Conservation (phyloP, 35 echinoderm and acorn worm species). For the Holothuria glaberrima region DNA sequence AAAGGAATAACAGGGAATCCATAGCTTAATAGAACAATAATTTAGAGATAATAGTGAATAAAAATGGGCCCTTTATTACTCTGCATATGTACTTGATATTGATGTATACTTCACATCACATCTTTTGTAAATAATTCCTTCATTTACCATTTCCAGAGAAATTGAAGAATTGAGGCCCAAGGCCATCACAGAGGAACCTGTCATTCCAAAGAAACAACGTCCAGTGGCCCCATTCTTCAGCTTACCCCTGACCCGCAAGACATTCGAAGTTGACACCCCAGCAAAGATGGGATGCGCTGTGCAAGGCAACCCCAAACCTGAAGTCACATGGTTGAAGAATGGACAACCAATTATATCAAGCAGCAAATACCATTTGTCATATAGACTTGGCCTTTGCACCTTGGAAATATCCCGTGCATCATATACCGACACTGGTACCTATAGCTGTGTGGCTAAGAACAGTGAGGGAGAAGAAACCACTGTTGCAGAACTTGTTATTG, state of each 20-base stretch:
- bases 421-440: constrained; percentile 85
- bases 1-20: no score
- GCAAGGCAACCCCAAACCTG: constrained; percentile 79
- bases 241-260: constrained; percentile 90
- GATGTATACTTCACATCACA: not conserved
- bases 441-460: constrained; percentile 77
- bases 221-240: constrained; percentile 86
- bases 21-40: not conserved
- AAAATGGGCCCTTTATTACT: no score
- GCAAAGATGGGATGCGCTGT: constrained; percentile 88
- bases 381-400: constrained; percentile 77
- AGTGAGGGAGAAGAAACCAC: constrained; percentile 79
- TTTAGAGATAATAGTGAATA: no score
- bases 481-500: constrained; percentile 86
- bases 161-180: not conserved
- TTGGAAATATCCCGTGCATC: constrained; percentile 72
- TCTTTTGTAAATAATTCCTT: not conserved
- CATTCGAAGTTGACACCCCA: constrained; percentile 66
- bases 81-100: no score
- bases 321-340: constrained; percentile 87
- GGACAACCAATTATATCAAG: constrained; percentile 66
- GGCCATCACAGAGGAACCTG: not conserved
- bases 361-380: constrained; percentile 67
- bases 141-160: not conserved
- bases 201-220: constrained; percentile 24